These are phyloP conservation scores for Leptopterna dolabrata DNA, from an alignment of 2,888 invertebrate genomes.

Conservation along the genomic window DNA sequence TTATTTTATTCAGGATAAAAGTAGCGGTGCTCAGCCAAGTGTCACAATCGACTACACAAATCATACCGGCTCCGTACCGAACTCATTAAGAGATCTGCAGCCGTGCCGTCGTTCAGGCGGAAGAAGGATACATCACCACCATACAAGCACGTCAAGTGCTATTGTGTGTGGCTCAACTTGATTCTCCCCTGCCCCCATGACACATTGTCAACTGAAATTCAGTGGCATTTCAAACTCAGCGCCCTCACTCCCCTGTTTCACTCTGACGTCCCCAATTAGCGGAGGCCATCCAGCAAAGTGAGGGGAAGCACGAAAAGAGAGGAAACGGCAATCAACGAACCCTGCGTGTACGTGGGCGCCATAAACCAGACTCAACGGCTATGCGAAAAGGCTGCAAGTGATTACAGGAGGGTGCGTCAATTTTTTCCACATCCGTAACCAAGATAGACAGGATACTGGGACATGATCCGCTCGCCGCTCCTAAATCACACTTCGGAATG, in stretches of 20 bases:
- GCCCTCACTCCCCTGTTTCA: background rate
- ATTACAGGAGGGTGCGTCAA: background rate
- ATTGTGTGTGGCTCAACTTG: conserved; percentile 27
- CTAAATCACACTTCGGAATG: background rate
- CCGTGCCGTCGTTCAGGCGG: background rate
- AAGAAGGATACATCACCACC: conserved; percentile 16
- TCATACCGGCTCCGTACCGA: background rate
- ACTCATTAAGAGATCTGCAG: conserved; percentile 8
- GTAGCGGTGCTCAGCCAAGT: too few species aligned
- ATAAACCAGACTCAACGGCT: background rate
- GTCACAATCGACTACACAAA: background rate
- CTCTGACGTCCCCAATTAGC: conserved; percentile 51
- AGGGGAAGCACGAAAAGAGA: conserved; percentile 1
- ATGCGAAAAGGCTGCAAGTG: background rate
- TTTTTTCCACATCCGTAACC: background rate
- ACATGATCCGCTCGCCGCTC: background rate
- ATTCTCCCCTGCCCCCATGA: background rate
- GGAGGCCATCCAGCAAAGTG: background rate
- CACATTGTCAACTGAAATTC: conserved; percentile 51
- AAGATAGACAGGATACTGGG: background rate
- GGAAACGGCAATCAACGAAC: conserved; percentile 23
- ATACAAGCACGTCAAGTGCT: conserved; percentile 36
- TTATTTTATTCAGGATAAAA: too few species aligned
- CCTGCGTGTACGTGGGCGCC: background rate
- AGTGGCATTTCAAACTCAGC: conserved; percentile 4